phyloP scores from a whole-genome alignment of 1,140 invertebrate genomes.

The Lepidurus packardi region DNA sequence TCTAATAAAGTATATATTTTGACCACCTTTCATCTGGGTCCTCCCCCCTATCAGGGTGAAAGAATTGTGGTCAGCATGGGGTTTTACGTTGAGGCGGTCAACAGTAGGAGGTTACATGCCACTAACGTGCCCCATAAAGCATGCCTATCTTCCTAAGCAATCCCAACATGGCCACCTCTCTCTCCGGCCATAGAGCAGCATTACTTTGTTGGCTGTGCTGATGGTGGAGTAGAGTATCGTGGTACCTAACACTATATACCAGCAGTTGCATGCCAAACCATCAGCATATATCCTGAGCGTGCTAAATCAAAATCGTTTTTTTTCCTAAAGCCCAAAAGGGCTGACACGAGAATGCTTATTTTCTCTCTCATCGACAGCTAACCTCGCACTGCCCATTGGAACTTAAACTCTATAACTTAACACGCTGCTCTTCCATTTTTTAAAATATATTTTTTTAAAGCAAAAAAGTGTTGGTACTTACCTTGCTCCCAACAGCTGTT shows the following conservation, averaged over 20 bases:
- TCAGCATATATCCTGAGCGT: conserved; percentile 13
- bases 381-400: neutral
- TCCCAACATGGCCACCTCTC: conserved; percentile 5
- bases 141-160: conserved; percentile 7
- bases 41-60: conserved; percentile 20
- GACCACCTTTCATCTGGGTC: conserved; percentile 20
- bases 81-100: conserved; percentile 21
- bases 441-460: neutral
- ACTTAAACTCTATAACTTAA: conserved; percentile 1
- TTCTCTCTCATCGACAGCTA: conserved; percentile 6
- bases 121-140: conserved; percentile 17
- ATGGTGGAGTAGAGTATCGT: too few species aligned
- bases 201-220: too few species aligned
- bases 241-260: too few species aligned
- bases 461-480: neutral
- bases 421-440: neutral
- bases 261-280: neutral
- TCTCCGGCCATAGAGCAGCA: neutral
- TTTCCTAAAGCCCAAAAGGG: neutral
- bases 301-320: neutral
- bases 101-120: conserved; percentile 21
- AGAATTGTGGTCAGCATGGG: conserved; percentile 21
- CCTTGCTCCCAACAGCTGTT: too few species aligned
- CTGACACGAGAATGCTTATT: neutral
- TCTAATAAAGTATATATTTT: conserved; percentile 22